Evolutionary conservation across 2,888 invertebrate species (phyloP), one percentile per base, ranked within the genome.

Genomic region (Podotricha telesiphe): DNA sequence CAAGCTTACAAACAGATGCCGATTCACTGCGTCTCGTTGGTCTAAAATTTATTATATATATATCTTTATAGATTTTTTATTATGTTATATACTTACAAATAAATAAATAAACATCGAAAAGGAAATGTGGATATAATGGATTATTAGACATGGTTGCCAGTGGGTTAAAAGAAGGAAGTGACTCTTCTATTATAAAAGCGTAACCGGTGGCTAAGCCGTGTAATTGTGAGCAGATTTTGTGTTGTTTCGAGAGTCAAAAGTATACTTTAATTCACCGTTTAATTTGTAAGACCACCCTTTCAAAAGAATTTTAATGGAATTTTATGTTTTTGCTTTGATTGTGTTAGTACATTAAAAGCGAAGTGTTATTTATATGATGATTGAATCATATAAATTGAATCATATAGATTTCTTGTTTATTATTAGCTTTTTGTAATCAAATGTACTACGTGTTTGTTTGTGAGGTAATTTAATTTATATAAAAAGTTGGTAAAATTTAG

Each of bases 211-310:
- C 75, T 68, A 68, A 70, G 67, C 71, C 80, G 77, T 80, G 84
- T 86, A 89, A 91, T 89, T 81, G 79, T 76, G 77, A 78, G 82
- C 82, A 78, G 81, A 82, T 84, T 88, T 85, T 79, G 79, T 77
- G 79, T 86, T 86, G 81, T 86, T 82, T 83, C 75, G 72, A 77
- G 74, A 72, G 73, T 66, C 77, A 80, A 74, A 75, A 74, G 47
- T 55, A 50, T 61, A 67, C 69, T 40, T 63, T 73, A 68, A 73
- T 73, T 7, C 45, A 65, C 64, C 77, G 68, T 74, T 72, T 76
- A 73, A 78, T 75, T 74, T 62, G 59, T 65, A 69, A 69, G 76
- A 75, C 75, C 77, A 75, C 74, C 77, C 70, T 72, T 78, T 71
- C 65, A 70, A 67, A 66, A 51, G 61, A 62, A 68, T 68, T 62